phyloP scores from a whole-genome alignment of 2,797 vertebrate genomes.

The Labroides dimidiatus region DNA sequence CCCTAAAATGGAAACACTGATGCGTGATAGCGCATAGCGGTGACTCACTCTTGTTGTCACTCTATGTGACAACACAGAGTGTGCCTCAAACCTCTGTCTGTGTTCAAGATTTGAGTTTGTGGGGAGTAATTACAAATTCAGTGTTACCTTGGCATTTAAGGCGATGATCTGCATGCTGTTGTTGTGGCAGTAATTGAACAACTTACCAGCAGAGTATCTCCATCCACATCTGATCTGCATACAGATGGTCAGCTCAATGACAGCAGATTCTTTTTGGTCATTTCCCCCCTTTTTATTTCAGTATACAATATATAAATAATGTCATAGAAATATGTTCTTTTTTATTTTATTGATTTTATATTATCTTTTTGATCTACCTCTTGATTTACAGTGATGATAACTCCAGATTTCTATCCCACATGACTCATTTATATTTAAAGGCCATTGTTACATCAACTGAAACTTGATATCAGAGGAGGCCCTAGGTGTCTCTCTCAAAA shows the following conservation, averaged over 20 bases:
- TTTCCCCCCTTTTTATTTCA: neutral
- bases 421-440: neutral
- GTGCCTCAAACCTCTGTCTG: neutral
- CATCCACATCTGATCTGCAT: neutral
- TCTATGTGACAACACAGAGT: slow-evolving; percentile 25
- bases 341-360: no score
- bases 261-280: neutral
- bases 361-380: neutral
- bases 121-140: slow-evolving; percentile 18
- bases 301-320: neutral
- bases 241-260: neutral
- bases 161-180: slow-evolving; percentile 18
- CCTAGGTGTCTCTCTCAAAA: neutral
- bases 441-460: neutral
- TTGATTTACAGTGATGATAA: neutral
- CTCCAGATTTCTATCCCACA: neutral
- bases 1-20: slow-evolving; percentile 6
- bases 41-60: no score
- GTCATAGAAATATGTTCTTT: no score
- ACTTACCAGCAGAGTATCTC: slow-evolving; percentile 10
- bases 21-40: slow-evolving; percentile 1
- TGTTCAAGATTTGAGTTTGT: neutral
- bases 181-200: slow-evolving; percentile 37
- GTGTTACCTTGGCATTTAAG: slow-evolving; percentile 33
- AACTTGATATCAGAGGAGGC: neutral